Conservation (phyloP, 1,140 invertebrate species). For the Ceratitis capitata region DNA sequence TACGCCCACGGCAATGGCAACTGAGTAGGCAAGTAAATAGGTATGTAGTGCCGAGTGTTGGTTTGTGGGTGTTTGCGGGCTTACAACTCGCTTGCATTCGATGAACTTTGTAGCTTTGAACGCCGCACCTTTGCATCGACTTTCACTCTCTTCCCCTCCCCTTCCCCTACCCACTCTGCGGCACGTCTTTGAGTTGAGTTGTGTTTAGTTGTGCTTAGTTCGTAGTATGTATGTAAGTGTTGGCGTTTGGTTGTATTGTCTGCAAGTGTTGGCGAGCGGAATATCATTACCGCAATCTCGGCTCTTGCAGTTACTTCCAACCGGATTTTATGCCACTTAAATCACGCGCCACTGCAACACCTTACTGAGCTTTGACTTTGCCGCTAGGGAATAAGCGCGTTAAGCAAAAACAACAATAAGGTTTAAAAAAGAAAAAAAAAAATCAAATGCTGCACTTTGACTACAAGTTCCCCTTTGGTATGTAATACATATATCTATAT, state of each 20-base stretch:
- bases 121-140: neutral
- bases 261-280: neutral
- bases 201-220: neutral
- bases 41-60: neutral
- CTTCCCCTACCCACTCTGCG: no score
- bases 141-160: no score
- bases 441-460: no score
- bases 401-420: neutral
- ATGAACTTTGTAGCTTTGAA: no score
- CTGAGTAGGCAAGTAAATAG: neutral
- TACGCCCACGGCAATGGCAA: neutral
- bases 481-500: no score
- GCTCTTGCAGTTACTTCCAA: neutral
- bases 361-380: neutral
- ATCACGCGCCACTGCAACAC: neutral
- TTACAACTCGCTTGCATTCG: no score
- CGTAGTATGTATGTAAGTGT: neutral
- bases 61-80: neutral
- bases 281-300: constrained; percentile 2
- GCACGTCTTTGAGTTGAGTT: no score
- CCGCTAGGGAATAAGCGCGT: neutral
- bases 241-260: neutral
- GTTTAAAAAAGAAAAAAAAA: neutral
- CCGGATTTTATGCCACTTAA: neutral
- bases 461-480: no score